Percentiles rank a stretch among this genome's conserved stretches.
Conservation (phyloP, 37 sponge, comb jelly and placozoan genomes). For the Beroe forskalii region DNA sequence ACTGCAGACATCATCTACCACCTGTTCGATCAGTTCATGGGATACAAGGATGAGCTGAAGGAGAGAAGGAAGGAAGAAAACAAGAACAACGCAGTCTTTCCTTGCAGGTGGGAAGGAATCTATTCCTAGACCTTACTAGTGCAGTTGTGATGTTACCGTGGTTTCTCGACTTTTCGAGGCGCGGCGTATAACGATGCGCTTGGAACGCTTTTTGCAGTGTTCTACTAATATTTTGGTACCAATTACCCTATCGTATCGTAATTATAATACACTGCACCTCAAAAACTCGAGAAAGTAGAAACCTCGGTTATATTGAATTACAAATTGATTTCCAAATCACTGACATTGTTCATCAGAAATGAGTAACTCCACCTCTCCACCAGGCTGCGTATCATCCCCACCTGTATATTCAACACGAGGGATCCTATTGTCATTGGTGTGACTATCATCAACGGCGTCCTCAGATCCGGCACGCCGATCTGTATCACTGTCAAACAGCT, state of each 20-base stretch:
- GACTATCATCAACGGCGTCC: constrained; percentile 67
- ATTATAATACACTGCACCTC: no score
- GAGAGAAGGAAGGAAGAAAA: constrained; percentile 78
- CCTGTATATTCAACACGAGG: constrained; percentile 93
- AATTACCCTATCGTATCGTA: no score
- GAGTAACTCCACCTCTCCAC: no score
- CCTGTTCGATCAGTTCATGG: constrained; percentile 94
- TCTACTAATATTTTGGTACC: neutral
- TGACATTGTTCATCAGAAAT: no score
- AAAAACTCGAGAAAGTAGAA: no score
- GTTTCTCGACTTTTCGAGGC: no score
- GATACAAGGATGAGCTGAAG: constrained; percentile 73
- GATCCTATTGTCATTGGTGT: constrained; percentile 99
- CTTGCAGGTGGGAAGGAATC: constrained; percentile 69
- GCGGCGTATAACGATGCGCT: no score
- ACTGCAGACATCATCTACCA: constrained; percentile 99
- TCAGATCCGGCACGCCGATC: neutral
- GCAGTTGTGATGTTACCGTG: no score
- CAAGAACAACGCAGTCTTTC: constrained; percentile 87
- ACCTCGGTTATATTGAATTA: no score
- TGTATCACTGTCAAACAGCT: constrained; percentile 41
- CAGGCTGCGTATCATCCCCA: constrained; percentile 83
- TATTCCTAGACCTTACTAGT: neutral
- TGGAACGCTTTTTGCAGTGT: neutral
- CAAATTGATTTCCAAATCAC: no score